phyloP scores from a whole-genome alignment of 2,797 vertebrate genomes.

The Neosilurus hyrtlii region DNA sequence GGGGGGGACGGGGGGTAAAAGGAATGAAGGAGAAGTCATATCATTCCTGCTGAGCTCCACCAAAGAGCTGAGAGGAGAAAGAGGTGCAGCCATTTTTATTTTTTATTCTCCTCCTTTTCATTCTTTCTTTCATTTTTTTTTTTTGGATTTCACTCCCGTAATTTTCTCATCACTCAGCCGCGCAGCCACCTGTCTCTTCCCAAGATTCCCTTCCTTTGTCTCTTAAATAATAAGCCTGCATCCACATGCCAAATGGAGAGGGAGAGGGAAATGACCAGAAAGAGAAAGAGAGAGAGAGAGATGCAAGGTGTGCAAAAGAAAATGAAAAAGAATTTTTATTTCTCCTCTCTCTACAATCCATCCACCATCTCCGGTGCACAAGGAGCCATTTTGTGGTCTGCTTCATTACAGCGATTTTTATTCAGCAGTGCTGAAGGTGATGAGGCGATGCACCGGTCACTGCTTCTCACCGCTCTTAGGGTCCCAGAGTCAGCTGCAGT shows the following conservation, averaged over 20 bases:
- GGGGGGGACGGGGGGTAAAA: neutral
- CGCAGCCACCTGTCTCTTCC: constrained; percentile 70
- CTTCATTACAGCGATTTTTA: constrained; percentile 74
- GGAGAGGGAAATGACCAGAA: constrained; percentile 57
- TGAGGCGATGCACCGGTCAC: constrained; percentile 65
- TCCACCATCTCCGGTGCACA: constrained; percentile 71
- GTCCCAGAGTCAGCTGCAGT: constrained; percentile 68
- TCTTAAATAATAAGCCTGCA: constrained; percentile 73
- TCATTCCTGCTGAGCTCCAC: constrained; percentile 65
- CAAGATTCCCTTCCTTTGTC: constrained; percentile 73
- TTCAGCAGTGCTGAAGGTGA: constrained; percentile 68
- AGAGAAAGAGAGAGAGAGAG: constrained; percentile 58
- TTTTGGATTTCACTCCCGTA: constrained; percentile 69
- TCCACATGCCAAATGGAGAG: constrained; percentile 59
- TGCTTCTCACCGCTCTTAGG: constrained; percentile 50
- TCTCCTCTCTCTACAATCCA: constrained; percentile 56
- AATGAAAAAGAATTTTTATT: constrained; percentile 41
- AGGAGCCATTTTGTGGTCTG: constrained; percentile 75
- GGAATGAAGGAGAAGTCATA: constrained; percentile 47
- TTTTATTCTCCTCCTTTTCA: constrained; percentile 54
- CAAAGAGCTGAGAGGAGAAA: constrained; percentile 54
- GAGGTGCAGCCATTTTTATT: constrained; percentile 64
- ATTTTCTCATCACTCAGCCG: constrained; percentile 76
- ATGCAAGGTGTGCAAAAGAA: constrained; percentile 59
- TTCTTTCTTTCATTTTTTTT: constrained; percentile 60